A percentile compares a stretch with the other conserved stretches of the same genome.
Evolutionary conservation across 2,888 invertebrate species (phyloP).

Genomic region (Embidobia sp.): DNA sequence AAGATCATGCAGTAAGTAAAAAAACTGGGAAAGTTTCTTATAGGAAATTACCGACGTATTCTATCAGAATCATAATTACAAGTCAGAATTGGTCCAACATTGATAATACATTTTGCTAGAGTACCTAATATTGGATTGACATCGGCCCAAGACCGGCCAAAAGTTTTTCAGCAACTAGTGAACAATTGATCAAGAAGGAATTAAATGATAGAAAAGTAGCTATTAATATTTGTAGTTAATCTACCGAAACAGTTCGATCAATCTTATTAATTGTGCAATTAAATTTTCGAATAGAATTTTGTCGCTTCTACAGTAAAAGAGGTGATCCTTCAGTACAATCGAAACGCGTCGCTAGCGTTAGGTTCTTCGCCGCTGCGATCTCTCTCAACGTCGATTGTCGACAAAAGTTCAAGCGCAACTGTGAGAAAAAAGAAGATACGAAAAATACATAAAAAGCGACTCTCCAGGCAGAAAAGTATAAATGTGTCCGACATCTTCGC

Average conservation of each 20-base stretch:
- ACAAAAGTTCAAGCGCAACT: conserved; percentile 51
- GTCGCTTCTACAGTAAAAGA: conserved; percentile 70
- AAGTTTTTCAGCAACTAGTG: conserved; percentile 21
- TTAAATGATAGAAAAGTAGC: conserved; percentile 41
- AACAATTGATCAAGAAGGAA: conserved; percentile 21
- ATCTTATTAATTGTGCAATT: conserved; percentile 24
- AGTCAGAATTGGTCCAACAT: too few relatives aligned
- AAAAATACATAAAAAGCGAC: conserved; percentile 67
- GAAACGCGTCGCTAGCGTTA: conserved; percentile 62
- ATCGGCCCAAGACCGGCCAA: too few relatives aligned
- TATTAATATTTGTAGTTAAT: conserved; percentile 38
- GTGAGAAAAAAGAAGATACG: conserved; percentile 67
- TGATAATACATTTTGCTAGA: too few relatives aligned
- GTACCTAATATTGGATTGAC: too few relatives aligned
- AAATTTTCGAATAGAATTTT: conserved; percentile 68
- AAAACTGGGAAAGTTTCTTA: too few relatives aligned
- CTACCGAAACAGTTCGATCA: background rate
- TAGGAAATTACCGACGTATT: too few relatives aligned
- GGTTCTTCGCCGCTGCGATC: conserved; percentile 65
- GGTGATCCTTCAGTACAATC: conserved; percentile 74
- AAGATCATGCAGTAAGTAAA: too few relatives aligned
- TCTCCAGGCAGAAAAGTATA: conserved; percentile 68
- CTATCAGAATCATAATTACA: too few relatives aligned
- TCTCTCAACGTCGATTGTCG: conserved; percentile 58
- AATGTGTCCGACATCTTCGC: conserved; percentile 76